Conservation (phyloP, 1,140 invertebrate genomes). For the Atta texana region DNA sequence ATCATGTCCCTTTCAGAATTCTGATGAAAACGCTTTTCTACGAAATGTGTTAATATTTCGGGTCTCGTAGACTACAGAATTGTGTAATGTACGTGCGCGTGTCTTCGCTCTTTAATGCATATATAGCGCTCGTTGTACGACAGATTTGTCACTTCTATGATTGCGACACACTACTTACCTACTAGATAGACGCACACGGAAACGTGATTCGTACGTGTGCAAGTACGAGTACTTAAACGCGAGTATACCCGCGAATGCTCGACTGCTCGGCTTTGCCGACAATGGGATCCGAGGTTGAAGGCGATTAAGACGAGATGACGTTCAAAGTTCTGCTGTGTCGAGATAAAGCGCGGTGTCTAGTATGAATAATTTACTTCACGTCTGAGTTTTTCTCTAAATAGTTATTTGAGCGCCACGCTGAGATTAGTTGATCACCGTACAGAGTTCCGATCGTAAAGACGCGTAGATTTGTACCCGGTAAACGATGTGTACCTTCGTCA, state of each 20-base stretch:
- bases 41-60: constrained; percentile 16
- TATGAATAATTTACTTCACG: neutral
- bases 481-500: constrained; percentile 4
- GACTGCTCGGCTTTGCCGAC: constrained; percentile 51
- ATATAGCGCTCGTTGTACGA: constrained; percentile 63
- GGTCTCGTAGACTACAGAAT: constrained; percentile 40
- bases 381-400: constrained; percentile 26
- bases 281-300: constrained; percentile 55
- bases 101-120: constrained; percentile 49
- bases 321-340: constrained; percentile 25
- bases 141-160: constrained; percentile 78
- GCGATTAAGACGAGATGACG: constrained; percentile 55
- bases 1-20: neutral
- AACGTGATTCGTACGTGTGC: constrained; percentile 42
- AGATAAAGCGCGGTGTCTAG: neutral
- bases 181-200: constrained; percentile 69
- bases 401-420: neutral
- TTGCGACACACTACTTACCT: constrained; percentile 77
- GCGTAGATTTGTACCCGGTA: neutral
- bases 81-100: constrained; percentile 47
- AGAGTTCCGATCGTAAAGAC: constrained; percentile 11
- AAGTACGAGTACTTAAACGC: constrained; percentile 62
- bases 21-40: neutral
- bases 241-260: constrained; percentile 47
- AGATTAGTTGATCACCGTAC: neutral